Evolutionary conservation across 1,140 invertebrate species (phyloP), one percentile per base, ranked within the genome.

Genomic region (Diploscapter pachys): DNA sequence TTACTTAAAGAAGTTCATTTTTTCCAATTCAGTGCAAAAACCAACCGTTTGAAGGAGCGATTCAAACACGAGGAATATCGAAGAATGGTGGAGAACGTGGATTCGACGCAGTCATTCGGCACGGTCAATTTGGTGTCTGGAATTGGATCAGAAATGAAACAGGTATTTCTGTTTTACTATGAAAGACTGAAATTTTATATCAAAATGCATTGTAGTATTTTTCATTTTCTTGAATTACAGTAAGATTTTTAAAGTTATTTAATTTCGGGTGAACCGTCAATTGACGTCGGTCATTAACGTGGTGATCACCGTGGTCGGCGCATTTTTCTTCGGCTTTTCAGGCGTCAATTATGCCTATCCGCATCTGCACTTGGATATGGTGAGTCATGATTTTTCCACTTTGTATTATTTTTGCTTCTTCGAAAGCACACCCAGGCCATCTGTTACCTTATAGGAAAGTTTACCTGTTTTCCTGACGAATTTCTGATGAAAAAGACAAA

Each of bases 271-370:
- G 73, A 88, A 88, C 74, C 79, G 85, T 51, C 87, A 88, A 76
- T 64, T 87, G 61, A 84, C 87, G n/a, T 80, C 85, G 4, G 81
- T 88, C 4, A 75, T 88, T 63, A 88, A 88, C 76, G 87, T 87
- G 68, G 51, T 88, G 4, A 76, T 88, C 3, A 88, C 88, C 13
- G 88, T 88, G 50, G 86, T 79, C 62, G 87, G 86, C 67, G 86
- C 87, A 9, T 88, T 88, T 84, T 86, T 84, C 5, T 88, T 88
- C 81, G 88, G 87, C 50, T 84, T 84, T 68, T 81, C 72, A 63
- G 83, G 84, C 13, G 68, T 84, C 8, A 75, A 72, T 8, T 80
- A 82, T 64, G 81, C 81, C 3, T 84, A 85, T 73, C 84, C 79
- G 8, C 72, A 81, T 59, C 52, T 82, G 56, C 57, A 72, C 65